A percentile compares a stretch with the other conserved stretches of the same genome.
Evolutionary conservation across 2,888 invertebrate genomes (phyloP).

Genomic region (Anodontia alba): DNA sequence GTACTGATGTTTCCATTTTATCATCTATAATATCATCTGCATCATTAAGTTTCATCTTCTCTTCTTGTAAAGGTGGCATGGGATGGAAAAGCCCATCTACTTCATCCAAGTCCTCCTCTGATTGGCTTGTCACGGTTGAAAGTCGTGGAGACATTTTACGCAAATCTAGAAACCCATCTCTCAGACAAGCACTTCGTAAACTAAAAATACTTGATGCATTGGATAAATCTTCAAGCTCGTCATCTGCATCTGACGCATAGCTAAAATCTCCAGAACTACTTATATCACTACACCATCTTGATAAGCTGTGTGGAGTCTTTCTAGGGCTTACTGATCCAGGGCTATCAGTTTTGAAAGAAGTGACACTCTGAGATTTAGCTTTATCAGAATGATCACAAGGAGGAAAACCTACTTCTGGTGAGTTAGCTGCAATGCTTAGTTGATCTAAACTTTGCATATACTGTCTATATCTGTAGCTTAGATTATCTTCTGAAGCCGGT

Average conservation of each 20-base stretch:
- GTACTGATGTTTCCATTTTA: no score
- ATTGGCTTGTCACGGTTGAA: slow-evolving; percentile 25
- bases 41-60: background rate
- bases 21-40: background rate
- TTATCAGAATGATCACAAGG: background rate
- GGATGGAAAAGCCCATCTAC: background rate
- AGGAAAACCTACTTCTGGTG: background rate
- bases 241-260: slow-evolving; percentile 73
- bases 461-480: slow-evolving; percentile 51
- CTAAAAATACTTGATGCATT: slow-evolving; percentile 64
- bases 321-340: slow-evolving; percentile 30
- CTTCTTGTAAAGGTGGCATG: background rate
- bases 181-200: slow-evolving; percentile 32
- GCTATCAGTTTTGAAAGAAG: background rate
- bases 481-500: slow-evolving; percentile 62
- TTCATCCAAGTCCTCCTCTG: background rate
- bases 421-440: background rate
- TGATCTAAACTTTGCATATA: slow-evolving; percentile 21
- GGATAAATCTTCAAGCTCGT: slow-evolving; percentile 67
- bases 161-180: slow-evolving; percentile 47
- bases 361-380: slow-evolving; percentile 20
- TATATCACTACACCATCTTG: slow-evolving; percentile 52
- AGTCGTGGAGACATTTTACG: slow-evolving; percentile 36
- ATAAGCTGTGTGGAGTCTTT: slow-evolving; percentile 24
- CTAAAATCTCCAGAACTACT: slow-evolving; percentile 62